These are phyloP conservation scores for Rhynchophorus ferrugineus DNA, from an alignment of 1,140 invertebrate genomes.

Conservation along the genomic window DNA sequence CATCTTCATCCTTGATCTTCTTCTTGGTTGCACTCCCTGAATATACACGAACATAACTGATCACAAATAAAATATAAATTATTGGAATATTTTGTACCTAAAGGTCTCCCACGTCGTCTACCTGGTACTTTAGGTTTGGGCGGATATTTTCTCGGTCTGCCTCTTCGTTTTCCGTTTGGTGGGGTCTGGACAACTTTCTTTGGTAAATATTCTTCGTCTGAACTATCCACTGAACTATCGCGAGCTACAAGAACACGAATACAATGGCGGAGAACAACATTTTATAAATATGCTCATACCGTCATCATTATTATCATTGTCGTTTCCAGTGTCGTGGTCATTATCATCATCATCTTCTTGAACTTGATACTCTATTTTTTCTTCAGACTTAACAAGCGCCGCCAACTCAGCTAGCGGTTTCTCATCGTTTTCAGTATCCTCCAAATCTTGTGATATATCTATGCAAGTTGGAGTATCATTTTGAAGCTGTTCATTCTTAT, in stretches of 20 bases:
- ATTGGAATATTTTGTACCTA: slow-evolving; percentile 11
- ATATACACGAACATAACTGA: background rate
- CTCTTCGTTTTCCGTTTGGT: slow-evolving; percentile 13
- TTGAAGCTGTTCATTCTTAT: too few relatives aligned
- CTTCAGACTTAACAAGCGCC: slow-evolving; percentile 8
- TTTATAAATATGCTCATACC: slow-evolving; percentile 4
- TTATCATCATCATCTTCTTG: slow-evolving; percentile 7
- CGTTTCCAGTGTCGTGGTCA: slow-evolving; percentile 5
- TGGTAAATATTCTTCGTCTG: slow-evolving; percentile 19
- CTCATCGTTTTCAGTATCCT: slow-evolving; percentile 18
- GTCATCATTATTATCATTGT: slow-evolving; percentile 12
- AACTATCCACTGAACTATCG: slow-evolving; percentile 18
- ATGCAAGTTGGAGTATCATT: too few relatives aligned
- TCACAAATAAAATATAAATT: too few relatives aligned
- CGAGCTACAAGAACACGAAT: slow-evolving; percentile 5
- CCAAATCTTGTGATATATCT: slow-evolving; percentile 13
- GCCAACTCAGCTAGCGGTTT: slow-evolving; percentile 11
- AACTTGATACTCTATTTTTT: slow-evolving; percentile 2
- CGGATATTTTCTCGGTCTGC: slow-evolving; percentile 17
- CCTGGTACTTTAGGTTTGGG: slow-evolving; percentile 15
- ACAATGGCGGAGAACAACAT: background rate
- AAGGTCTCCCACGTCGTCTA: slow-evolving; percentile 14
- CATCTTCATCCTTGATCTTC: slow-evolving; percentile 19
- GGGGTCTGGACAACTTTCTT: slow-evolving; percentile 5
- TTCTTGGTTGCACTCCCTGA: slow-evolving; percentile 19